Conservation (phyloP, 30 jellyfish, hydroid and myxozoan species). For the Chrysaora quinquecirrha region DNA sequence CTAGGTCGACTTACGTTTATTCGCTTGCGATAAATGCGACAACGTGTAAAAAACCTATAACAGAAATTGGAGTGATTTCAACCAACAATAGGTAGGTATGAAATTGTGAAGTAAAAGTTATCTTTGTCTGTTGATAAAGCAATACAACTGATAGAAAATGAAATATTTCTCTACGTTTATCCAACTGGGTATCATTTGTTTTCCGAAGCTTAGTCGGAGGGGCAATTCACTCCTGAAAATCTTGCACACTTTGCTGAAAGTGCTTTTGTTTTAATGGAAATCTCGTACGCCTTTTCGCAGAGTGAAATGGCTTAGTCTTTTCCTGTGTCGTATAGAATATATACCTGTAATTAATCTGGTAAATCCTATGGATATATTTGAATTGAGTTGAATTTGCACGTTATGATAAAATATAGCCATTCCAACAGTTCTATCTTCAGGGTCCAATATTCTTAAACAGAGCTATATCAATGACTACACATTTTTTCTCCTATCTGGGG, state of each 20-base stretch:
- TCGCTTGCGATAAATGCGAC: slow-evolving; percentile 18
- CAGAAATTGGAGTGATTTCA: background rate
- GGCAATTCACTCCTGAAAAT: background rate
- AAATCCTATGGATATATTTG: background rate
- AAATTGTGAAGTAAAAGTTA: background rate
- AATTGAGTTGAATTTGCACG: background rate
- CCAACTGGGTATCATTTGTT: background rate
- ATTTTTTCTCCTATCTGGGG: too few relatives aligned
- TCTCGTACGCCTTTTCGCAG: too few relatives aligned
- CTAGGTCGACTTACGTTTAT: slow-evolving; percentile 29
- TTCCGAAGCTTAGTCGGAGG: background rate
- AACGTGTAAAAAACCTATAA: background rate
- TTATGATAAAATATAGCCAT: background rate
- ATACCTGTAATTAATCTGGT: too few relatives aligned
- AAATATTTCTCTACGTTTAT: background rate
- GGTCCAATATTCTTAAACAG: too few relatives aligned
- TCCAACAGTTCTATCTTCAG: too few relatives aligned
- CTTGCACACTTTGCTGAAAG: too few relatives aligned
- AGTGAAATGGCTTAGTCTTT: too few relatives aligned
- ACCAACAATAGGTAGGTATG: slow-evolving; percentile 11
- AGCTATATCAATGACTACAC: background rate
- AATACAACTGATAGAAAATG: background rate
- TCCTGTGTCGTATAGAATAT: too few relatives aligned
- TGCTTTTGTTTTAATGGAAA: too few relatives aligned
- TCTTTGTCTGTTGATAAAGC: too few relatives aligned